phyloP scores from a whole-genome alignment of 2,113 vertebrate species.

The Sclerurus mexicanus region DNA sequence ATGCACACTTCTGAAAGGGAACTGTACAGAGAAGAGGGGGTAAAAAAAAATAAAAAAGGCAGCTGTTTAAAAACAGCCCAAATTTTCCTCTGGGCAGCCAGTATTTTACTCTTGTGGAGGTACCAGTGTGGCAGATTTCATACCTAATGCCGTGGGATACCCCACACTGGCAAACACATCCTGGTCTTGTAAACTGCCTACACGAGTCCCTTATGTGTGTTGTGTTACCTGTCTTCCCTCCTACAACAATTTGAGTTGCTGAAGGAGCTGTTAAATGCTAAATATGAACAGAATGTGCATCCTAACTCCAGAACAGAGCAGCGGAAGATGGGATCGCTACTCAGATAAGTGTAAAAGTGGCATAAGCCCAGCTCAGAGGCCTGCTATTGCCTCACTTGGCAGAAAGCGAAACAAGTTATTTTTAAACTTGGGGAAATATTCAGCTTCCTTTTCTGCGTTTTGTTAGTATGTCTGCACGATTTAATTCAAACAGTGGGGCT shows the following conservation, averaged over 20 bases:
- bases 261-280: background rate
- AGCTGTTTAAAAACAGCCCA: background rate
- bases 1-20: background rate
- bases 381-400: background rate
- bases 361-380: background rate
- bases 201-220: fast-evolving
- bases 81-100: background rate
- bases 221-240: background rate
- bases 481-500: background rate
- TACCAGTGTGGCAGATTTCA: background rate
- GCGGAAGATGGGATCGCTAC: background rate
- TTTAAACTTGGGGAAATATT: conserved; percentile 42
- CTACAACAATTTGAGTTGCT: background rate
- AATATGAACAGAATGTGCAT: background rate
- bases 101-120: background rate
- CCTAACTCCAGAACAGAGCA: background rate
- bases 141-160: background rate
- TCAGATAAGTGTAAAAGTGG: background rate
- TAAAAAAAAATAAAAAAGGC: too few species aligned
- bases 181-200: background rate
- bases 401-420: conserved; percentile 8
- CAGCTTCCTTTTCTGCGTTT: conserved; percentile 7
- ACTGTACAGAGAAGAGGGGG: background rate
- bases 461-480: background rate
- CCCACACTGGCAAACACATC: background rate